A percentile compares a stretch with the other conserved stretches of the same genome.
phyloP scores from a whole-genome alignment of 2,797 vertebrate genomes.

The Pseudomugil gertrudae region DNA sequence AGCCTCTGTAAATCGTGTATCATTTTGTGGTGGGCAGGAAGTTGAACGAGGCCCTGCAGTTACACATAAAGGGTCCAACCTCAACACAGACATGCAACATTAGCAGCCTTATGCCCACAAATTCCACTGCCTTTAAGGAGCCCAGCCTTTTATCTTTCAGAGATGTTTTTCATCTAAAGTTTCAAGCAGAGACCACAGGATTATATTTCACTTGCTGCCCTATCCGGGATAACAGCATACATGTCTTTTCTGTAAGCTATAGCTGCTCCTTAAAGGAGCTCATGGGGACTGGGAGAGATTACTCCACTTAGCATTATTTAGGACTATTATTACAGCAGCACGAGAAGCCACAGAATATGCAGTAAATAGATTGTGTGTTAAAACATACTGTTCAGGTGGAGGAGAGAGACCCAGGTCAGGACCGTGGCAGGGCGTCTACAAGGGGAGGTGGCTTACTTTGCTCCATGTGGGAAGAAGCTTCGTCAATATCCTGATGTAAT shows the following conservation, averaged over 20 bases:
- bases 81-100: constrained; percentile 64
- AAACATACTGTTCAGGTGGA: constrained; percentile 84
- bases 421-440: constrained; percentile 88
- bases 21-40: constrained; percentile 50
- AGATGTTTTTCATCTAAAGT: constrained; percentile 69
- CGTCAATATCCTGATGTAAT: constrained; percentile 94
- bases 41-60: constrained; percentile 60
- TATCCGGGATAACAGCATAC: constrained; percentile 25
- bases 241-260: constrained; percentile 34
- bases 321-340: constrained; percentile 36
- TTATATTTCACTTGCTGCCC: constrained; percentile 37
- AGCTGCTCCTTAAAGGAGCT: constrained; percentile 49
- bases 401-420: constrained; percentile 92
- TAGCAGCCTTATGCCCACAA: constrained; percentile 56
- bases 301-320: constrained; percentile 42
- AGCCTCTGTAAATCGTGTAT: constrained; percentile 30
- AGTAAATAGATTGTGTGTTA: background rate
- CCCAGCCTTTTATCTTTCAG: constrained; percentile 62
- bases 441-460: constrained; percentile 92
- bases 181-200: constrained; percentile 48
- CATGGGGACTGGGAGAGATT: constrained; percentile 27
- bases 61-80: constrained; percentile 56
- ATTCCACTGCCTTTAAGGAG: constrained; percentile 45
- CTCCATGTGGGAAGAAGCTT: constrained; percentile 95
- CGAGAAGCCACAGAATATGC: constrained; percentile 10